phyloP scores from a whole-genome alignment of 2,797 vertebrate genomes.

The Spondyliosoma cantharus region DNA sequence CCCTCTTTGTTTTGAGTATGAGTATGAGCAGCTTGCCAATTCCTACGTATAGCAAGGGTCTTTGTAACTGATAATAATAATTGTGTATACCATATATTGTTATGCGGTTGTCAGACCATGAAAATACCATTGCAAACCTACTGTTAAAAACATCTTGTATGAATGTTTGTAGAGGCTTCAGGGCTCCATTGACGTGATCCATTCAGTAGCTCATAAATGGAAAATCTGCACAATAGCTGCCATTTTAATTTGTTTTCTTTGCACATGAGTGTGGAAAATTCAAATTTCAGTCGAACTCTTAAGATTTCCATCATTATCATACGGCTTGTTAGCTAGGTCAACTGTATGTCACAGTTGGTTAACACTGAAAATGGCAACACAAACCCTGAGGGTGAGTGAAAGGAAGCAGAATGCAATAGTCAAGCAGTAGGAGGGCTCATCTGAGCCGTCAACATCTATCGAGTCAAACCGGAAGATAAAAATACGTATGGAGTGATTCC shows the following conservation, averaged over 20 bases:
- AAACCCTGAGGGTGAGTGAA: slow-evolving; percentile 22
- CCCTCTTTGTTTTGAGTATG: no score
- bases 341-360: slow-evolving; percentile 16
- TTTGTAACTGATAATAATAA: no score
- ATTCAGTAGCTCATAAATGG: no score
- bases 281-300: not conserved
- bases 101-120: no score
- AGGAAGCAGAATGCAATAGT: slow-evolving; percentile 32
- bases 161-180: not conserved
- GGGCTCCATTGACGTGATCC: no score
- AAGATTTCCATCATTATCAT: not conserved
- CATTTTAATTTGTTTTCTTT: not conserved
- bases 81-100: no score
- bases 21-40: no score
- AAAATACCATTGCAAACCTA: no score
- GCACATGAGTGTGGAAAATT: not conserved
- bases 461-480: slow-evolving; percentile 12
- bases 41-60: no score
- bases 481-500: slow-evolving; percentile 14
- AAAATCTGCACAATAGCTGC: not conserved
- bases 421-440: slow-evolving; percentile 18
- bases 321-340: slow-evolving; percentile 24
- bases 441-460: slow-evolving; percentile 21
- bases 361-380: slow-evolving; percentile 25
- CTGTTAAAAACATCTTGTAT: not conserved